Evolutionary conservation across 2,797 vertebrate genomes (phyloP).

Genomic region (Varecia variegata): DNA sequence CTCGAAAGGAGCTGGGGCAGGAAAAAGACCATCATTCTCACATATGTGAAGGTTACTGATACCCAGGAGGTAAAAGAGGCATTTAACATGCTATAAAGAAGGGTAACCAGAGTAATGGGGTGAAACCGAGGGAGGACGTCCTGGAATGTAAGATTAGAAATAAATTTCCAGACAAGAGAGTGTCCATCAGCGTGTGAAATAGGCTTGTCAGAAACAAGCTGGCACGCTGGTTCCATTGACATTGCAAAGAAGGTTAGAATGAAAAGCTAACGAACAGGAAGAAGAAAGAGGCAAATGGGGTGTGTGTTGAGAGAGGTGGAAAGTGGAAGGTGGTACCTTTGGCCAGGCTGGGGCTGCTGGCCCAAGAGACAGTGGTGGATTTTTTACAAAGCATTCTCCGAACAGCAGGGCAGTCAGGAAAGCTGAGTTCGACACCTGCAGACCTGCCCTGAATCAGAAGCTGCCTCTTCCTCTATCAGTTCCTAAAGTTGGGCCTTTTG

Average conservation of each 20-base stretch:
- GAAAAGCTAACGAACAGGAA: neutral
- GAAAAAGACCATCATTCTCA: neutral
- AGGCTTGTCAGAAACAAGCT: neutral
- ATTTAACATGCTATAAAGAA: neutral
- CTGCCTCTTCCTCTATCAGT: neutral
- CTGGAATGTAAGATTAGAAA: constrained; percentile 54
- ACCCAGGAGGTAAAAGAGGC: neutral
- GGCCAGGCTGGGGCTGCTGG: neutral
- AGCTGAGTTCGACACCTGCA: neutral
- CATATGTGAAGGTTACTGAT: constrained; percentile 8
- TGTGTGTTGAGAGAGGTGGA: neutral
- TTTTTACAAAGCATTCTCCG: neutral
- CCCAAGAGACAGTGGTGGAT: fast-evolving
- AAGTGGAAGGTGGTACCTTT: neutral
- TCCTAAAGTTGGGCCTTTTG: neutral
- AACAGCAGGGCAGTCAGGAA: neutral
- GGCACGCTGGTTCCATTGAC: neutral
- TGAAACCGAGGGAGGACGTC: neutral
- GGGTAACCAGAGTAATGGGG: constrained; percentile 35
- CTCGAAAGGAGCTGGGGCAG: neutral
- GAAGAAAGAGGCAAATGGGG: neutral
- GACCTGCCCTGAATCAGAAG: too few species aligned
- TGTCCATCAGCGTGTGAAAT: constrained; percentile 42
- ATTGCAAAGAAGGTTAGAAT: neutral
- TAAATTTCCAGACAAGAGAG: neutral